These are phyloP conservation scores for Tiliqua scincoides DNA, from an alignment of 2,113 vertebrate genomes.

Conservation along the genomic window DNA sequence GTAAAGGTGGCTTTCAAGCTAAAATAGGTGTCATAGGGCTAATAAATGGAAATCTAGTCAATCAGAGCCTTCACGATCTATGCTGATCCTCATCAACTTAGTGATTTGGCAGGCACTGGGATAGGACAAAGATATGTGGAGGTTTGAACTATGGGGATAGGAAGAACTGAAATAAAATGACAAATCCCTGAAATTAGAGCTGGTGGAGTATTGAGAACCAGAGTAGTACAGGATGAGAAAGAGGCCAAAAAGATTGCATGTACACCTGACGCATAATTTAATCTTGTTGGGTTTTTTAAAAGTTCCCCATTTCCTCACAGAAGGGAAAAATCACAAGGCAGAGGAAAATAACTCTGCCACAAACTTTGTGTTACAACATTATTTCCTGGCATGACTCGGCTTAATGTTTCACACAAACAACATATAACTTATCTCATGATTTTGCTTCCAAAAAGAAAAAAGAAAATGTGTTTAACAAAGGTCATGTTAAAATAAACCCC, in stretches of 20 bases:
- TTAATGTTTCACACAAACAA: background rate
- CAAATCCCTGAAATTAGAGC: background rate
- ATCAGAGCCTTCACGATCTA: background rate
- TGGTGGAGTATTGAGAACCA: background rate
- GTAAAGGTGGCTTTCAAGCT: background rate
- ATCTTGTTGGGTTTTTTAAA: background rate
- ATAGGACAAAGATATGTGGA: no score
- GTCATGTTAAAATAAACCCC: no score
- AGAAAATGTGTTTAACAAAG: no score
- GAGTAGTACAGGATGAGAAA: background rate
- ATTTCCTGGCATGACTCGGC: background rate
- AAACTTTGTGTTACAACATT: background rate
- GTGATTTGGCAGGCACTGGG: background rate
- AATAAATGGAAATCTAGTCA: background rate
- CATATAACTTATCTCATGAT: background rate
- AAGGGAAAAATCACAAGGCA: background rate
- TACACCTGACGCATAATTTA: background rate
- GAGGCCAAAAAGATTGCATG: no score
- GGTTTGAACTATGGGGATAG: background rate
- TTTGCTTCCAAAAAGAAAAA: no score
- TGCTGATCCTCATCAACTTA: background rate
- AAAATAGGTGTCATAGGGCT: background rate
- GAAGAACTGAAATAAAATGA: background rate
- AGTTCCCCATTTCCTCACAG: background rate
- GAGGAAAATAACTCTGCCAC: background rate